These are phyloP conservation scores for Gopherus flavomarginatus DNA, from an alignment of 2,113 vertebrate species.

Conservation along the genomic window DNA sequence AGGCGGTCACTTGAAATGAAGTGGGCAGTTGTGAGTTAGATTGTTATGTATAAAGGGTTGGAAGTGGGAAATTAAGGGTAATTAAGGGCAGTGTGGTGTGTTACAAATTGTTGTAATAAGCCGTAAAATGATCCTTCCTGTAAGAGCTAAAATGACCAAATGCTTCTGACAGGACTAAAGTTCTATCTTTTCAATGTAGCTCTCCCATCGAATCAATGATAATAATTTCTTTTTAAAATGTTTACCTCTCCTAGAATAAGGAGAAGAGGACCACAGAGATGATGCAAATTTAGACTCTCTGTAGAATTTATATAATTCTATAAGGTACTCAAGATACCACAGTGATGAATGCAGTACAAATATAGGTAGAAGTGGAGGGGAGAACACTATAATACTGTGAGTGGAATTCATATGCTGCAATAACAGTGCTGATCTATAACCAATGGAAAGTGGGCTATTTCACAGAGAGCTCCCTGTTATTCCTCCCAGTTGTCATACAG, in stretches of 20 bases:
- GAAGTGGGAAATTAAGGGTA: neutral
- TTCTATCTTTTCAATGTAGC: neutral
- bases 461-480: neutral
- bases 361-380: neutral
- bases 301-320: neutral
- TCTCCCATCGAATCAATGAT: neutral
- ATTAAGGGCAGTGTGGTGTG: neutral
- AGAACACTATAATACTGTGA: neutral
- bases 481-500: neutral
- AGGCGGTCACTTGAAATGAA: neutral
- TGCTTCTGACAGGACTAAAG: neutral
- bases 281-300: neutral
- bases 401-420: neutral
- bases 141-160: neutral
- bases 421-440: neutral
- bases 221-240: neutral
- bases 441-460: neutral
- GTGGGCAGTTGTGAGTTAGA: neutral
- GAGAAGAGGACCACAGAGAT: neutral
- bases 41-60: neutral
- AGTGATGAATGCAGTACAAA: neutral
- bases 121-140: neutral
- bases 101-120: neutral
- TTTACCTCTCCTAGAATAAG: neutral
- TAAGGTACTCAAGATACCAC: neutral